A percentile compares a stretch with the other conserved stretches of the same genome.
phyloP scores from a whole-genome alignment of 2,888 invertebrate species.

The Protophormia terraenovae region DNA sequence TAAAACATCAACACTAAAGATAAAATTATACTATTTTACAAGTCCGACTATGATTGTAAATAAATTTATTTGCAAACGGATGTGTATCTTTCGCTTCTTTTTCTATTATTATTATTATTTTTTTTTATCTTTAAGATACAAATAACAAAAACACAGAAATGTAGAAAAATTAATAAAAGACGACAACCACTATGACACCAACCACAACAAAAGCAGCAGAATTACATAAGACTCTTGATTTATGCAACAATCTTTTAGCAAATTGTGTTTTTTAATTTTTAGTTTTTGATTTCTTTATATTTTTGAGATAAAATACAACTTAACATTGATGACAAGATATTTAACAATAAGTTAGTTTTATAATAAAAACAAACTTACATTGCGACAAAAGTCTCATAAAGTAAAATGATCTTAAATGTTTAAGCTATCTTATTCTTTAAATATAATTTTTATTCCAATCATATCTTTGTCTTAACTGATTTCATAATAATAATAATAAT shows the following conservation, averaged over 20 bases:
- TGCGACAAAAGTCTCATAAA: no score
- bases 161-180: neutral
- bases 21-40: neutral
- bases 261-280: neutral
- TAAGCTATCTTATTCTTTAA: no score
- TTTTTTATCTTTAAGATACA: conserved; percentile 43
- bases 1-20: neutral
- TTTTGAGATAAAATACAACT: neutral
- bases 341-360: no score
- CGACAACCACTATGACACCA: neutral
- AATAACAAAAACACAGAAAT: neutral
- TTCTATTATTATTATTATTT: no score
- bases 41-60: neutral
- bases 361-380: no score
- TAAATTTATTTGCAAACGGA: conserved; percentile 36
- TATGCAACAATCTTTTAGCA: neutral
- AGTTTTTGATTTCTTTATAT: neutral
- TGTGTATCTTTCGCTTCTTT: conserved; percentile 25
- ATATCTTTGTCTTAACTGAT: no score
- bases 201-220: neutral
- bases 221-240: neutral
- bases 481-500: no score
- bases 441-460: no score
- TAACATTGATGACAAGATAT: no score
- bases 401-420: no score